Evolutionary conservation across 2,888 invertebrate species (phyloP).

Genomic region (Bugulina stolonifera): DNA sequence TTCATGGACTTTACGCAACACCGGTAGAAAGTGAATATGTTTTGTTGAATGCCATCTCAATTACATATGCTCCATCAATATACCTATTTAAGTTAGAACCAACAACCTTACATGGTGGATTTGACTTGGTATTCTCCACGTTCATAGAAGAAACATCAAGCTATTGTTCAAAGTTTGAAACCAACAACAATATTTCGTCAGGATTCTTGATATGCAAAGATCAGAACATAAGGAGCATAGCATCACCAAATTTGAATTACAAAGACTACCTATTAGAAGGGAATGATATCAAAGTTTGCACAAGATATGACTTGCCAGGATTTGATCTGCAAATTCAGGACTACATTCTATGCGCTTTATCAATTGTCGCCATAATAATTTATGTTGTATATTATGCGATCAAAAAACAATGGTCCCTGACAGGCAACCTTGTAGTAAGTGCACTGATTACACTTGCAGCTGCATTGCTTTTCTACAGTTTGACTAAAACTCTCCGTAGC

Average conservation of each 20-base stretch:
- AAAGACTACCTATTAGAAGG: not conserved
- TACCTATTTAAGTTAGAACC: not conserved
- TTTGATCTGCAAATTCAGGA: not conserved
- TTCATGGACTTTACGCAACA: not conserved
- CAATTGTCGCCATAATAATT: not conserved
- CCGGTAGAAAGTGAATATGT: not conserved
- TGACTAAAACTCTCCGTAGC: not conserved
- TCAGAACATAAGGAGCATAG: not conserved
- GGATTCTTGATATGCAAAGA: not conserved
- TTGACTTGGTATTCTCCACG: conserved; percentile 15
- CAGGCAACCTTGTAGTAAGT: not conserved
- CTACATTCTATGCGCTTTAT: not conserved
- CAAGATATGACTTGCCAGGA: not conserved
- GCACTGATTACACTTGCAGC: not conserved
- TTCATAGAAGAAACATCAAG: not conserved
- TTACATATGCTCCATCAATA: not conserved
- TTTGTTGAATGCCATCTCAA: not conserved
- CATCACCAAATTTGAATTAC: not conserved
- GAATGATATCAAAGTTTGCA: not conserved
- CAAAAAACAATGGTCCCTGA: not conserved
- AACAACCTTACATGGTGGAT: not conserved
- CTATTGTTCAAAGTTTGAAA: not conserved
- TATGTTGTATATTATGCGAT: not conserved
- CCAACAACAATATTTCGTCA: not conserved
- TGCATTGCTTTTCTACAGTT: not conserved